Percentiles rank a stretch among this genome's conserved stretches.
phyloP scores from a whole-genome alignment of 2,888 invertebrate species.

The Cantharis rustica region DNA sequence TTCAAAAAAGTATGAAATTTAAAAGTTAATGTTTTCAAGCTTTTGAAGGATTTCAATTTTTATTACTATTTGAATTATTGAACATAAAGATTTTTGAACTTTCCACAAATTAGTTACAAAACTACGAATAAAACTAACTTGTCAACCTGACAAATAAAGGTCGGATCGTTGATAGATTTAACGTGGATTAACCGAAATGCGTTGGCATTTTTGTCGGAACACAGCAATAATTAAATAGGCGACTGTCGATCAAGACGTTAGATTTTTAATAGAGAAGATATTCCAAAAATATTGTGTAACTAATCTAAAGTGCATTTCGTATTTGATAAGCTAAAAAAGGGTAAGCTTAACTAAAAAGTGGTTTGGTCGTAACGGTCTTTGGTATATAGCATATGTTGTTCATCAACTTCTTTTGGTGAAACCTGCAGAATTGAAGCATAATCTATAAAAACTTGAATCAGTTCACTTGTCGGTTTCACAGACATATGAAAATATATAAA shows the following conservation, averaged over 20 bases:
- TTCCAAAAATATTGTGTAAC: neutral
- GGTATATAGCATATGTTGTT: constrained; percentile 37
- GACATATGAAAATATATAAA: constrained; percentile 27
- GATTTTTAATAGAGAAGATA: neutral
- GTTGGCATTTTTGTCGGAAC: neutral
- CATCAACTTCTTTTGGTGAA: constrained; percentile 35
- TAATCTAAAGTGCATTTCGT: constrained; percentile 9
- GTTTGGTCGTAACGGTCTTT: constrained; percentile 28
- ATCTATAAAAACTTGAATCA: constrained; percentile 35
- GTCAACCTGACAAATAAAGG: neutral
- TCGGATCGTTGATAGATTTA: neutral
- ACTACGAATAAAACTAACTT: too few species aligned
- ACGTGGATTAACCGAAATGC: neutral
- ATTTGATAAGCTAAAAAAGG: constrained; percentile 21
- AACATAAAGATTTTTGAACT: too few species aligned
- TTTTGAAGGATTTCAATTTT: too few species aligned
- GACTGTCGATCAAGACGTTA: neutral
- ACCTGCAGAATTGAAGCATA: constrained; percentile 29
- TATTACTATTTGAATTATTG: too few species aligned
- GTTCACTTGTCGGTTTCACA: constrained; percentile 33
- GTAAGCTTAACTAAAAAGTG: constrained; percentile 24
- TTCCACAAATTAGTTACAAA: too few species aligned
- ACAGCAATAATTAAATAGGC: neutral
- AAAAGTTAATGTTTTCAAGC: too few species aligned
- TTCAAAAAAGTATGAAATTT: too few species aligned